phyloP scores from a whole-genome alignment of 2,113 vertebrate species.

The Lycocorax pyrrhopterus region DNA sequence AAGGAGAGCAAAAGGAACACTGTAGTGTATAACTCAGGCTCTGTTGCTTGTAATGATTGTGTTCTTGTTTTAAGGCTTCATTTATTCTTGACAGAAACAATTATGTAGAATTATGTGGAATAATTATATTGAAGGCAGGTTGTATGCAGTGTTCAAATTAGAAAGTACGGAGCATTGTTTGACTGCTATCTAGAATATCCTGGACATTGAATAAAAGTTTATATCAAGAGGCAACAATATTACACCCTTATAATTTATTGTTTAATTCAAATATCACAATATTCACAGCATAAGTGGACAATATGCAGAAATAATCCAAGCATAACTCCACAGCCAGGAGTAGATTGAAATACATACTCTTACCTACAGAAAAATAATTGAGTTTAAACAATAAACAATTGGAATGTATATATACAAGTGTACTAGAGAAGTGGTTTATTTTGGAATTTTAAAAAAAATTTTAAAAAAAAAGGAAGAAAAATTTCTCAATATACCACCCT shows the following conservation, averaged over 20 bases:
- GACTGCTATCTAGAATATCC: slow-evolving; percentile 21
- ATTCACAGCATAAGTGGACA: slow-evolving; percentile 28
- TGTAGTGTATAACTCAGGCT: slow-evolving; percentile 54
- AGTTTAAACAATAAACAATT: background rate
- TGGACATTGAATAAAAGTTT: slow-evolving; percentile 46
- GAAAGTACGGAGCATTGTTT: slow-evolving; percentile 48
- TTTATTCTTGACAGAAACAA: slow-evolving; percentile 74
- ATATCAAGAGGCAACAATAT: slow-evolving; percentile 14
- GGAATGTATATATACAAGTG: background rate
- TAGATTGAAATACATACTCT: background rate
- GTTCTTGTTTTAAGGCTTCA: slow-evolving; percentile 72
- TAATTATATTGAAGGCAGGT: slow-evolving; percentile 69
- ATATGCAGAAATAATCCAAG: slow-evolving; percentile 13
- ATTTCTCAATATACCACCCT: rapidly evolving
- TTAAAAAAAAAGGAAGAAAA: background rate
- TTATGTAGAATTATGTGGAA: slow-evolving; percentile 69
- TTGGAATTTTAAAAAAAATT: background rate
- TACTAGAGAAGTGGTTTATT: background rate
- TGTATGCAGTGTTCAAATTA: slow-evolving; percentile 46
- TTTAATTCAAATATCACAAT: slow-evolving; percentile 46
- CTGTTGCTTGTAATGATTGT: slow-evolving; percentile 52
- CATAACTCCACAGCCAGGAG: background rate
- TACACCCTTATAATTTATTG: slow-evolving; percentile 38
- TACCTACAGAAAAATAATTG: background rate
- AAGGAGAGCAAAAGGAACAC: background rate